Evolutionary conservation across 2,113 vertebrate species (phyloP).

Genomic region (Pseudorhombus dupliciocellatus): DNA sequence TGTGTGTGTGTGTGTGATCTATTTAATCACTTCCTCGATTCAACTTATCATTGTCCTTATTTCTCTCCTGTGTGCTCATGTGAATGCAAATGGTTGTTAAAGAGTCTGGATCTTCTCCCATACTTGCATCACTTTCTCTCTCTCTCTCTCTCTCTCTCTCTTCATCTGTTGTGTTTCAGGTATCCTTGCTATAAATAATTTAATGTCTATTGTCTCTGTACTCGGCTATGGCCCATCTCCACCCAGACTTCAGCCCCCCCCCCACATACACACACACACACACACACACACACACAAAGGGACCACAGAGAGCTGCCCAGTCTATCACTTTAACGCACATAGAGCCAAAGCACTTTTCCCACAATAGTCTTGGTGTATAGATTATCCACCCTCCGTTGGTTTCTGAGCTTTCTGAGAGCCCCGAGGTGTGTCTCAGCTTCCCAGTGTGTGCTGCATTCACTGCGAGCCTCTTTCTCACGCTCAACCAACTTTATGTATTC

Average conservation of each 20-base stretch:
- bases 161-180: constrained; percentile 12
- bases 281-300: constrained; percentile 59
- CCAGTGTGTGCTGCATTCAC: constrained; percentile 53
- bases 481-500: constrained; percentile 73
- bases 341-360: constrained; percentile 67
- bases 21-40: constrained; percentile 29
- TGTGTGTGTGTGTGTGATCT: constrained; percentile 29
- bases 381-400: constrained; percentile 73
- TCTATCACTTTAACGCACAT: constrained; percentile 60
- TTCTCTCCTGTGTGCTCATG: constrained; percentile 3
- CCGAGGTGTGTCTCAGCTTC: constrained; percentile 68
- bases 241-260: constrained; percentile 33
- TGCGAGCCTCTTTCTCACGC: constrained; percentile 68
- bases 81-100: constrained; percentile 67
- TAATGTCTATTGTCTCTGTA: constrained; percentile 18
- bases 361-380: constrained; percentile 70
- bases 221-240: constrained; percentile 25
- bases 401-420: constrained; percentile 65
- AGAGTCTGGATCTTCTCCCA: constrained; percentile 77
- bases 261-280: neutral
- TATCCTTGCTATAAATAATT: neutral
- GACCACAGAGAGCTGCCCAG: constrained; percentile 54
- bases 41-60: constrained; percentile 15
- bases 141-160: neutral
- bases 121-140: constrained; percentile 1